phyloP scores from a whole-genome alignment of 2,888 invertebrate species.

The Diarsia rubi region DNA sequence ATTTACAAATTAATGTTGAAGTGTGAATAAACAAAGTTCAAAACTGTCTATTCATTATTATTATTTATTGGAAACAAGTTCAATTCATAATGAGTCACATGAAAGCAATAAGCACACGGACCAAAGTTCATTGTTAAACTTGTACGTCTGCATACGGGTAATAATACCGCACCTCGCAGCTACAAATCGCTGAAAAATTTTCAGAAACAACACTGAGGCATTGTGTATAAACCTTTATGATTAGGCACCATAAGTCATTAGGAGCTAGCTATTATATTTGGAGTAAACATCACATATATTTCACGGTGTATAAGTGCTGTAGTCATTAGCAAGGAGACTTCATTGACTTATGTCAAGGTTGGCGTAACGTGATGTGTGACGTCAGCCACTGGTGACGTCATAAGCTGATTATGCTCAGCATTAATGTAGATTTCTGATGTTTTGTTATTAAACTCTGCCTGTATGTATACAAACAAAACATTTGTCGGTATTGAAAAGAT shows the following conservation, averaged over 20 bases:
- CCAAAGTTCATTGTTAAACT: conserved; percentile 26
- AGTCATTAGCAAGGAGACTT: conserved; percentile 63
- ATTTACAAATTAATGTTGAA: conserved; percentile 5
- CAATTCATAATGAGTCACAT: conserved; percentile 26
- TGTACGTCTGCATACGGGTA: conserved; percentile 25
- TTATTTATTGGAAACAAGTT: conserved; percentile 15
- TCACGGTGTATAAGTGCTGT: conserved; percentile 49
- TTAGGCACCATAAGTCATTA: conserved; percentile 30
- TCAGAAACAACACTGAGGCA: not conserved
- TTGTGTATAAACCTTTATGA: conserved; percentile 9
- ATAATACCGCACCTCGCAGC: not conserved
- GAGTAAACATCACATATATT: conserved; percentile 48
- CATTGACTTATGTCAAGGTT: conserved; percentile 65
- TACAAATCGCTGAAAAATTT: conserved; percentile 15
- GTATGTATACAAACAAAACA: conserved; percentile 29
- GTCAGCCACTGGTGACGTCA: conserved; percentile 57
- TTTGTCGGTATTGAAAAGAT: conserved; percentile 21
- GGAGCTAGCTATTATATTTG: conserved; percentile 40
- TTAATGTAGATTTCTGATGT: conserved; percentile 51
- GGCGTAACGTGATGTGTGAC: conserved; percentile 52
- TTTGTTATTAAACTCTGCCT: conserved; percentile 40
- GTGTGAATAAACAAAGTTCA: not conserved
- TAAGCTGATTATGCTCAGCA: conserved; percentile 55
- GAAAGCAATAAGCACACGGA: conserved; percentile 8
- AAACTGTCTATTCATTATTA: not conserved